Percentiles rank a stretch among this genome's conserved stretches.
Conservation (phyloP, 2,888 invertebrate species). For the Callyntrura guangdongensis region DNA sequence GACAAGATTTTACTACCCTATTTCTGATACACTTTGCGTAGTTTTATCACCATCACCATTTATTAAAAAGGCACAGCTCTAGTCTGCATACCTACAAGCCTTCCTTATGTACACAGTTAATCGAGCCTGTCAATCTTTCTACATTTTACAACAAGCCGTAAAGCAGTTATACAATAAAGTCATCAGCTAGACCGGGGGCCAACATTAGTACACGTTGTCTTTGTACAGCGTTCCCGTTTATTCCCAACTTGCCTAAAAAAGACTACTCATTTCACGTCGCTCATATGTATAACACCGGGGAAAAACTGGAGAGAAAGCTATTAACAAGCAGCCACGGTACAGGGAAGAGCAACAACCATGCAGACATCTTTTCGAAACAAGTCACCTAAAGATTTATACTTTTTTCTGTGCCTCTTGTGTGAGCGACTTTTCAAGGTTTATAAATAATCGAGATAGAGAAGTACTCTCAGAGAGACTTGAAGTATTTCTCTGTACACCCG, state of each 20-base stretch:
- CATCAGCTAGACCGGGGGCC: background rate
- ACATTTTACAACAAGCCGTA: conserved; percentile 16
- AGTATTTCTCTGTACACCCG: no score
- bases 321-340: background rate
- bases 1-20: no score
- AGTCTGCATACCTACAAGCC: background rate
- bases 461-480: background rate
- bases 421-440: conserved; percentile 42
- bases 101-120: conserved; percentile 39
- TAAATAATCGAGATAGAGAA: conserved; percentile 35
- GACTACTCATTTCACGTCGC: background rate
- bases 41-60: no score
- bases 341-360: conserved; percentile 13
- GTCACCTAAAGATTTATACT: conserved; percentile 15
- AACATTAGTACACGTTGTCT: background rate
- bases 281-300: background rate
- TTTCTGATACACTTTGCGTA: no score
- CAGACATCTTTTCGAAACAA: background rate
- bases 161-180: background rate
- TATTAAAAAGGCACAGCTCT: no score
- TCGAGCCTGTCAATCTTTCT: conserved; percentile 65
- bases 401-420: background rate
- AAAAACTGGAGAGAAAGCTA: background rate
- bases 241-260: background rate
- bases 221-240: background rate